Conservation (phyloP, 2,113 vertebrate species). For the Laticauda laticaudata region DNA sequence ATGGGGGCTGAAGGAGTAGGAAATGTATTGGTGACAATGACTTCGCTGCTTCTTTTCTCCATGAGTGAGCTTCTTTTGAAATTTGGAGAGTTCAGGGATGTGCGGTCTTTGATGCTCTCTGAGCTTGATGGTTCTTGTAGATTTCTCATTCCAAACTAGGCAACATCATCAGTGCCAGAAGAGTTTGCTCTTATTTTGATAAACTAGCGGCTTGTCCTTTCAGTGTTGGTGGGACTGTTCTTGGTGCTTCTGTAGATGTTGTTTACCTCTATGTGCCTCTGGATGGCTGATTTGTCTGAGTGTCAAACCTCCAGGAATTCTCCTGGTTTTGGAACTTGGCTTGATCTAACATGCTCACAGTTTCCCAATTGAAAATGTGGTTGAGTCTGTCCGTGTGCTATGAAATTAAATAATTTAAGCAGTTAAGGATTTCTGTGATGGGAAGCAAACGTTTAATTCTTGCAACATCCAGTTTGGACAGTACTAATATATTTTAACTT, state of each 20-base stretch:
- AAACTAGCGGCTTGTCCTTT: background rate
- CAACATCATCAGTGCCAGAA: too few relatives aligned
- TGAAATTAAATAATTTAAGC: background rate
- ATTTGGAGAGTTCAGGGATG: background rate
- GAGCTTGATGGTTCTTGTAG: too few relatives aligned
- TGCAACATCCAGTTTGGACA: background rate
- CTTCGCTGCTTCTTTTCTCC: background rate
- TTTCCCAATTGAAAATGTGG: background rate
- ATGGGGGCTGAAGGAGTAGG: background rate
- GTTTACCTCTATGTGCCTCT: background rate
- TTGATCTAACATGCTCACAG: background rate
- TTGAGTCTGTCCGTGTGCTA: background rate
- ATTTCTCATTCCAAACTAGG: background rate
- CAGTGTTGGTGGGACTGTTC: background rate
- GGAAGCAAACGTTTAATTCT: background rate
- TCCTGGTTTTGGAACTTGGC: background rate
- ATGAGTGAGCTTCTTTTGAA: background rate
- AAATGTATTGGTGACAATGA: too few relatives aligned
- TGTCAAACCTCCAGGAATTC: too few relatives aligned
- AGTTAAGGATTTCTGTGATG: background rate
- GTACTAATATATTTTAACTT: background rate
- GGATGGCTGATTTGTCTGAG: background rate
- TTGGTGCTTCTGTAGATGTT: background rate
- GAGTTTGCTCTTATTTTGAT: too few relatives aligned
- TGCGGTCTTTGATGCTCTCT: too few relatives aligned